These are phyloP conservation scores for Neodiprion pinetum DNA, from an alignment of 1,140 invertebrate species.

Conservation along the genomic window DNA sequence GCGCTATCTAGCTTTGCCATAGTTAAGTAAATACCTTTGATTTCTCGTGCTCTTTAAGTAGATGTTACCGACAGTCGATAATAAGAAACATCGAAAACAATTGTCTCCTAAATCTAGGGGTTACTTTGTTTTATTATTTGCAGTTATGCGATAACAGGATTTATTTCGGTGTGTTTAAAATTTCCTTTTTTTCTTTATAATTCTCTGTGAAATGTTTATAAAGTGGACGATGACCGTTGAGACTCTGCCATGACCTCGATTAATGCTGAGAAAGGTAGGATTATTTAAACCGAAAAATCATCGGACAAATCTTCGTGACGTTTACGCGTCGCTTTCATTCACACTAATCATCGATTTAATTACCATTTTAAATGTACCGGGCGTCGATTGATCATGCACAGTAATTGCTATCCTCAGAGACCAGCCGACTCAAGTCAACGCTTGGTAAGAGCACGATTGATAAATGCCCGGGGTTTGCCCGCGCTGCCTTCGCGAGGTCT, in stretches of 20 bases:
- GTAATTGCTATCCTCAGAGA: neutral
- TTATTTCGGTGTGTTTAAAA: neutral
- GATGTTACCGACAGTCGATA: neutral
- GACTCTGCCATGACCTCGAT: neutral
- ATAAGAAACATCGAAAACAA: neutral
- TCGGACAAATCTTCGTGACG: neutral
- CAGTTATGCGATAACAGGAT: neutral
- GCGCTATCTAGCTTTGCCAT: too few relatives aligned
- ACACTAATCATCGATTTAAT: too few relatives aligned
- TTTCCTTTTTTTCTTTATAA: neutral
- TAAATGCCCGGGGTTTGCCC: slow-evolving; percentile 51
- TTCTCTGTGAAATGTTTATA: neutral
- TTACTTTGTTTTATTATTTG: neutral
- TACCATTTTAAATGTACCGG: too few relatives aligned
- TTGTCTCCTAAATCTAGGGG: neutral
- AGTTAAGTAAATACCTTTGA: neutral
- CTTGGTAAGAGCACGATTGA: slow-evolving; percentile 14
- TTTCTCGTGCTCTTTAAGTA: neutral
- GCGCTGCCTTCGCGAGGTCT: slow-evolving; percentile 55
- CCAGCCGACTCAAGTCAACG: slow-evolving; percentile 1
- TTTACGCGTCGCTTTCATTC: too few relatives aligned
- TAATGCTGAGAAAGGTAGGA: neutral
- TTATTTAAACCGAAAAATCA: neutral
- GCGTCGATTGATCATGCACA: too few relatives aligned
- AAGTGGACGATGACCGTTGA: neutral